Conservation (phyloP, 2,888 invertebrate species). For the Drosophila silvestris region DNA sequence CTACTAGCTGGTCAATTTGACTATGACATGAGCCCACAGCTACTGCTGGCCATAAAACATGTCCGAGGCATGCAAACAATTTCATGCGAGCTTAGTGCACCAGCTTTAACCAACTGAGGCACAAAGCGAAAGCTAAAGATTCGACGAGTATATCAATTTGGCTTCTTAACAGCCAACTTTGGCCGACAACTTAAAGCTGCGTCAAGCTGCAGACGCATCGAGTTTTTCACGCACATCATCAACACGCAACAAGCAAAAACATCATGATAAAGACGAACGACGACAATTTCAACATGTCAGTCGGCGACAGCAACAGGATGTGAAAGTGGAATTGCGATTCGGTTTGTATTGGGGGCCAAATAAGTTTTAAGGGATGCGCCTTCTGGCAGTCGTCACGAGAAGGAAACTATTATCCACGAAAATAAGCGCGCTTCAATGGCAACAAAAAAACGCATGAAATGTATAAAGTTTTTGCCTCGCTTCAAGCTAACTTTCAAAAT, state of each 20-base stretch:
- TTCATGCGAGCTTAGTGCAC: slow-evolving; percentile 50
- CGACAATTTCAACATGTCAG: slow-evolving; percentile 71
- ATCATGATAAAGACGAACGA: slow-evolving; percentile 58
- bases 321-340: neutral
- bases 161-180: slow-evolving; percentile 48
- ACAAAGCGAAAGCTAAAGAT: slow-evolving; percentile 30
- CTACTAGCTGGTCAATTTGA: slow-evolving; percentile 77
- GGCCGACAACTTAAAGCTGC: slow-evolving; percentile 60
- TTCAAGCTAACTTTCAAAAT: slow-evolving; percentile 71
- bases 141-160: slow-evolving; percentile 64
- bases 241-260: slow-evolving; percentile 65
- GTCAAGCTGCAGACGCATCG: slow-evolving; percentile 25
- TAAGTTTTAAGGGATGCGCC: slow-evolving; percentile 18
- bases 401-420: slow-evolving; percentile 77
- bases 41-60: slow-evolving; percentile 58
- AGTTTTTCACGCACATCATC: slow-evolving; percentile 56
- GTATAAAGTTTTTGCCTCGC: slow-evolving; percentile 61
- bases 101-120: slow-evolving; percentile 12
- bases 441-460: slow-evolving; percentile 62
- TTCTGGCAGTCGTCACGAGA: slow-evolving; percentile 49
- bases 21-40: slow-evolving; percentile 63
- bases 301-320: slow-evolving; percentile 13
- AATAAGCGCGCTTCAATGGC: slow-evolving; percentile 71
- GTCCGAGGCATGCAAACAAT: slow-evolving; percentile 54
- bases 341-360: neutral